These are phyloP conservation scores for Pterocles orientalis DNA, from an alignment of 2,113 vertebrate genomes.

Conservation along the genomic window DNA sequence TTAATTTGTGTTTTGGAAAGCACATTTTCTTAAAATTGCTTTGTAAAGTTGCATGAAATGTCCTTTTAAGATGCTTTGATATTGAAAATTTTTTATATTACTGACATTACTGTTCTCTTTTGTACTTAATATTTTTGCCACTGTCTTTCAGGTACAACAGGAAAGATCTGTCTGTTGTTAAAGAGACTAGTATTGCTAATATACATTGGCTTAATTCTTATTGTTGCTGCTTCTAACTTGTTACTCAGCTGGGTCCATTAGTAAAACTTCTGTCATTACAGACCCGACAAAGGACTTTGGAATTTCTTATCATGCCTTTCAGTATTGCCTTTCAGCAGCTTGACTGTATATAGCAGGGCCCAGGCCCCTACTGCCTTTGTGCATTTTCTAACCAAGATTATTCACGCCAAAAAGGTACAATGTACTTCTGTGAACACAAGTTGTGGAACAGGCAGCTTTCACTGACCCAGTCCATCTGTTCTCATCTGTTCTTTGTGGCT, in stretches of 20 bases:
- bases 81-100: neutral
- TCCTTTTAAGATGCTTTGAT: neutral
- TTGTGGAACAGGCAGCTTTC: neutral
- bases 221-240: neutral
- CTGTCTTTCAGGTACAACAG: neutral
- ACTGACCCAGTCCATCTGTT: neutral
- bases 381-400: neutral
- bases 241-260: neutral
- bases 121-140: neutral
- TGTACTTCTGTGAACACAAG: neutral
- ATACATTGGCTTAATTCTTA: neutral
- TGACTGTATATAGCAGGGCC: neutral
- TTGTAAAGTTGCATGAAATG: neutral
- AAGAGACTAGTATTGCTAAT: neutral
- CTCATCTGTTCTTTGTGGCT: neutral
- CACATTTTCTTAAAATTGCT: neutral
- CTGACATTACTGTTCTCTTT: neutral
- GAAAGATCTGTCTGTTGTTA: neutral
- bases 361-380: neutral
- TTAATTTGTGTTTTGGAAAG: slow-evolving; percentile 15
- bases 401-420: neutral
- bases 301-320: neutral
- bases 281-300: neutral
- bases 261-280: neutral
- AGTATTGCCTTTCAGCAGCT: neutral